Base-by-base conservation (phyloP, 35 echinoderm and acorn worm genomes). In the Nesometra sesokonis region DNA sequence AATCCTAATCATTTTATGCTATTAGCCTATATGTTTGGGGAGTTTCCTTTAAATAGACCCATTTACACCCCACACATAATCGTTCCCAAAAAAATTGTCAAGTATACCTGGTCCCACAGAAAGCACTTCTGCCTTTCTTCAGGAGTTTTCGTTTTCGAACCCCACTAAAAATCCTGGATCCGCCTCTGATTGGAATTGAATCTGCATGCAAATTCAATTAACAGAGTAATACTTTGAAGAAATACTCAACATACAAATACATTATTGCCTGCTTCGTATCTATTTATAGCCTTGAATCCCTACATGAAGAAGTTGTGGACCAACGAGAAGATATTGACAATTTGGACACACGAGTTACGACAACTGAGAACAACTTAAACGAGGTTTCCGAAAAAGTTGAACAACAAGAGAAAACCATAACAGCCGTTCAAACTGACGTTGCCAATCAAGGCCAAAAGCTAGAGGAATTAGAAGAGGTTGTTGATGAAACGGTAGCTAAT, bases 361-460 rank as follows among this genome's bases (percentile, higher is more conserved):
- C 47, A 23, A 91, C 86, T 0, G 95, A 97, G 57, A 77, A 91
- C 21, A 79, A 91, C 32, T 79, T 97, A 5, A 77, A 82, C 15
- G 84, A 86, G 80, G 83, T 97, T 0, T 89, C 93, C 33, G 80
- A 91, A 31, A 88, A 88, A 15, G 95, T 97, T 30, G 84, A 79
- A 9, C 86, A 91, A 38, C 95, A 97, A 39, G 84, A 87, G 7
- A 76, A 93, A 30, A 84, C 93, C 29, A 80, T 97, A n/a, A 52
- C 91, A 29, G 91, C 93, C 82, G 94, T 97, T 8, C 84, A 93
- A 77, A 86, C 89, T 32, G 95, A 93, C 33, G 92, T 97, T 33
- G 84, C 67, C 17, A 90, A 91, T 57, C 95, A 94, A 77, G 95
- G 92, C 17, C 82, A 97, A 81, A 77, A 78, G 46, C 35, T 97